A percentile compares a stretch with the other conserved stretches of the same genome.
Evolutionary conservation across 2,888 invertebrate genomes (phyloP).

Genomic region (Melieria picta): DNA sequence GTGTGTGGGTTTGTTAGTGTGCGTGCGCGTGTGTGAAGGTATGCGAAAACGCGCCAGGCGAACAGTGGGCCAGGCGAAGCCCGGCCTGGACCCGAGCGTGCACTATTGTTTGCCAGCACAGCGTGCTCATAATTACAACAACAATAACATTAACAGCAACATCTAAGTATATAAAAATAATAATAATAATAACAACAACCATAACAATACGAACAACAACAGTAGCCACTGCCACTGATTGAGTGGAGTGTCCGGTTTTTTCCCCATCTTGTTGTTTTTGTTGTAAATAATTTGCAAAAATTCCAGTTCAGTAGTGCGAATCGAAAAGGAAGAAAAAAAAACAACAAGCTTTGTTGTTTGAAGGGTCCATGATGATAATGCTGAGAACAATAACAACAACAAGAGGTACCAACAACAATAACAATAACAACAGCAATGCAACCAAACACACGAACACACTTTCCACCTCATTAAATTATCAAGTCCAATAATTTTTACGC

Average conservation of each 20-base stretch:
- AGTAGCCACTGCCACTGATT: too few relatives aligned
- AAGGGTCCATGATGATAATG: neutral
- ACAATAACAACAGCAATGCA: too few relatives aligned
- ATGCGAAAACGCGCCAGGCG: too few relatives aligned
- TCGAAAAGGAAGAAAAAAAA: conserved; percentile 41
- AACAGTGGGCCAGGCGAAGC: too few relatives aligned
- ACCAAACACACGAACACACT: conserved; percentile 51
- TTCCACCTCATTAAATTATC: conserved; percentile 62
- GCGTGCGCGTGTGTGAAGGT: neutral
- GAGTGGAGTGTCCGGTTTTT: too few relatives aligned
- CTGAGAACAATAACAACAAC: too few relatives aligned
- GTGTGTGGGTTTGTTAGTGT: neutral
- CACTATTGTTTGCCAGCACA: conserved; percentile 31
- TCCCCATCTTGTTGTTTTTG: neutral
- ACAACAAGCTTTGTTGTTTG: neutral
- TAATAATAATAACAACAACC: too few relatives aligned
- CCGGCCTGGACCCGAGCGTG: neutral
- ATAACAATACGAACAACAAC: too few relatives aligned
- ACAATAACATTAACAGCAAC: neutral
- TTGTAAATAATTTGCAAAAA: conserved; percentile 40
- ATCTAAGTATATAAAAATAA: too few relatives aligned
- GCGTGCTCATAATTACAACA: conserved; percentile 1
- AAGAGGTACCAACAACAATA: too few relatives aligned
- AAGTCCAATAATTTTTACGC: conserved; percentile 60
- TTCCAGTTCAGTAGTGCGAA: conserved; percentile 60